Conservation (phyloP, 1,140 invertebrate species). For the Cardiocondyla obscurior region DNA sequence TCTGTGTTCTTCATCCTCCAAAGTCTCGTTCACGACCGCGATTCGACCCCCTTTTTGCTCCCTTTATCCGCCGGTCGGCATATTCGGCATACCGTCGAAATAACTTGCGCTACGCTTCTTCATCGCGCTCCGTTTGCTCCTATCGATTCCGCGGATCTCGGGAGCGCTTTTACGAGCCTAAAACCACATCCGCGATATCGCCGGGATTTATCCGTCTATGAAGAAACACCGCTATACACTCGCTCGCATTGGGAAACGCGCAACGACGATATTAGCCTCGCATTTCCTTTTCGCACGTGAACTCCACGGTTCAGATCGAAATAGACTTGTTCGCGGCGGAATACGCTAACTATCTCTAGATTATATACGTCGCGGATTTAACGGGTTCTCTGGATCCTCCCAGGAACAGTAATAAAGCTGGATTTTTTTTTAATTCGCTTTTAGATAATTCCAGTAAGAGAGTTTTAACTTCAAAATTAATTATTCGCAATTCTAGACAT, state of each 20-base stretch:
- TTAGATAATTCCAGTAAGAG: not conserved
- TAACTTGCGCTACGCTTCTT: not conserved
- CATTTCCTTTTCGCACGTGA: not conserved
- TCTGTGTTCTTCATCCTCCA: constrained; percentile 28
- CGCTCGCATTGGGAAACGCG: not conserved
- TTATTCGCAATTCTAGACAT: not conserved
- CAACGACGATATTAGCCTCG: not conserved
- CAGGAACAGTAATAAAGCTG: not conserved
- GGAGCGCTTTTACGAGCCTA: constrained; percentile 6
- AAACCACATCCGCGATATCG: constrained; percentile 17
- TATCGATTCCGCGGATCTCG: constrained; percentile 27
- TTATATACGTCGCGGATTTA: not conserved
- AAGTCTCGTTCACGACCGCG: constrained; percentile 19
- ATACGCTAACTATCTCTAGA: not conserved
- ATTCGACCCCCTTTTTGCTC: constrained; percentile 32
- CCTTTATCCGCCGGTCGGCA: not conserved
- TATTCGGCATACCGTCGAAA: constrained; percentile 2
- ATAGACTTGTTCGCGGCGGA: not conserved
- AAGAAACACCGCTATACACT: not conserved
- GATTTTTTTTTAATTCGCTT: not conserved
- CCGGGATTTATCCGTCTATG: not conserved
- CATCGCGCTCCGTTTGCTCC: constrained; percentile 22
- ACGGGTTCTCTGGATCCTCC: not conserved
- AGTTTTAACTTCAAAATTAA: not conserved
- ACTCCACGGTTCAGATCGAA: not conserved